Evolutionary conservation across 2,888 invertebrate species (phyloP), one percentile per base, ranked within the genome.

Genomic region (Dicycla oo): DNA sequence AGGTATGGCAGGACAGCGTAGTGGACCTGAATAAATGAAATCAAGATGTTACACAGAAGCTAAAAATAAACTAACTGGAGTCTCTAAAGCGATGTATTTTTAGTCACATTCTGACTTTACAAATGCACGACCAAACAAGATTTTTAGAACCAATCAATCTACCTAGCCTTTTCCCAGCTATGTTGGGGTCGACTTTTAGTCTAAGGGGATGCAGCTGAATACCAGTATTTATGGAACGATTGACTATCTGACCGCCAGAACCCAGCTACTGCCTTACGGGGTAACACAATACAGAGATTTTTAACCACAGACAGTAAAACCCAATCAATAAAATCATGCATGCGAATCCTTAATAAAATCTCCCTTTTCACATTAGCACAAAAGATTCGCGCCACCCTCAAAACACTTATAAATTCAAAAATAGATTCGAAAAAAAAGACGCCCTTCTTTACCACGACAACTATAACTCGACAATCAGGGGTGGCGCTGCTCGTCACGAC

Each of bases 331-430:
- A 45, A 57, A 26, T 1, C 20, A 23, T 20, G 11, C 53, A n/a
- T 23, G 30, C 8, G 10, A 34, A 73, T 61, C 15, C 13, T 30
- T 61, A n/a, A 18, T 23, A 18, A 54, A 53, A 62, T 20, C 3
- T 30, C 30, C 40, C 26, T 11, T 51, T 34, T 34, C 7, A 13
- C 23, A 47, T 47, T 34, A 11, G 54, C 45, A 60, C 23, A 81
- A 81, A 58, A 78, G 49, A 68, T 64, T 76, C 63, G 60, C 65
- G 62, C 40, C 76, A 26, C 64, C 77, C 81, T 75, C 53, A 26
- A 74, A 78, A 49, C 40, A 56, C 23, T 53, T 30, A 40, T 11
- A 61, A 67, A 75, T 67, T 64, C 47, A 76, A 76, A 78, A 76
- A 76, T 56, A 80, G 57, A 63, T 4, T 45, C 8, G 13, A 13